Base-by-base conservation (phyloP, 1,140 invertebrate genomes). In the Pachypsylla venusta region DNA sequence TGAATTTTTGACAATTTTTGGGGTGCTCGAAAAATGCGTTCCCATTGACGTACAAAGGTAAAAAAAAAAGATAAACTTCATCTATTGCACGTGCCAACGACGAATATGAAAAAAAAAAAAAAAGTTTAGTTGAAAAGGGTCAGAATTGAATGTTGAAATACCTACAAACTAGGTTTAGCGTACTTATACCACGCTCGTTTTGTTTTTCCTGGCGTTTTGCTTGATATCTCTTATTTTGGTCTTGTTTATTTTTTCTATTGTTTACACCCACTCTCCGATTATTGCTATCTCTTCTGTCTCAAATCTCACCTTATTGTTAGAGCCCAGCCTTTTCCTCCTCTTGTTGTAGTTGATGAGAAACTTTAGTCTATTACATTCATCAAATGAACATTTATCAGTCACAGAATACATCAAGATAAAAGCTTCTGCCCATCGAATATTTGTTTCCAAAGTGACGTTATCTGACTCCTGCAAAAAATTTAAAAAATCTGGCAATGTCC, bases 381-480 rank as follows among this genome's bases (percentile, higher is more conserved):
- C 84, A 69, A 90, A 90, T 25, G 85, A 88, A 63, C 82, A 82
- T 62, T 85, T 84, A 67, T 89, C 85, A 2, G 85, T 86, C 2
- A 91, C 82, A 0, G 87, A 85, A 67, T 89, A 90, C 70, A 90
- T 85, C 1, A 91, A 73, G 30, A 91, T 79, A 67, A 90, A 90
- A 3, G 84, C 87, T 67, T 92, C 86, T 16, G 84, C 86, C 79
- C 86, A 89, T 28, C 84, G 74, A 27, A 89, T 85, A 65, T 88
- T 84, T 13, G 81, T 79, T 68, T 90, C 86, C 63, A 84, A 67
- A 24, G 77, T 78, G 19, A 81, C 70, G 54, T 79, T 79, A 70
- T 84, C 81, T 62, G 74, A 78, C 73, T 84, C 80, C 81, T 83
- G 66, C 5, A 70, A 71, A 63, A 56, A 60, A 64, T 28, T 13